Evolutionary conservation across 2,113 vertebrate genomes (phyloP), one percentile per base, ranked within the genome.

Genomic region (Xerus inauris): DNA sequence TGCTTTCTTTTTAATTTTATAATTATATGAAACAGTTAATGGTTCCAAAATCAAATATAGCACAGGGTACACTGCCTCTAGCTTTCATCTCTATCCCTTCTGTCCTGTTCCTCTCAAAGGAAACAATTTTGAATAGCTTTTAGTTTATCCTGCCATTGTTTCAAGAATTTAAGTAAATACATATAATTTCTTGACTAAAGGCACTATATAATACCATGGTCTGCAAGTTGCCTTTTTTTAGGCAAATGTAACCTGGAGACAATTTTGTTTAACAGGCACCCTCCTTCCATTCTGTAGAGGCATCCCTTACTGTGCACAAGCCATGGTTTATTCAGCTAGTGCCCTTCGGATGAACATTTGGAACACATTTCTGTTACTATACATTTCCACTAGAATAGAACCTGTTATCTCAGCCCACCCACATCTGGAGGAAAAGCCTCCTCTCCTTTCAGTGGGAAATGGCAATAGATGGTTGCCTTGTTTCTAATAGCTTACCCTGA

Each of bases 401-500:
- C 20, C 32, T 38, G 38, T 71, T 8, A 24, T 30, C 51, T 64
- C 32, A 59, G 75, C n/a, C 42, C n/a, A 6, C 2, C 32, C 14
- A 0, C 2, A 59, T 64, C 38, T 64, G 5, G 20, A 14, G 62
- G 72, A 13, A 77, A 64, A 88, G 19, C 38, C 47, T 47, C 9
- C 6, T 38, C 20, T 51, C 4, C 5, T 32, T 19, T 35, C 0
- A 2, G 17, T 0, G n/a, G 75, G 35, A 76, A 30, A 11, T 1
- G 2, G 67, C 6, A n/a, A 4, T 4, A 28, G 6, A 22, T 6
- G 24, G 92, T 22, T 72, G 81, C 47, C 42, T 62, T 64, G 75
- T 57, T 80, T 54, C 84, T 62, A 59, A 32, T 2, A 10, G 77
- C 98, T 99, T 96, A 99, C 99, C 98, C 99, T 98, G 51, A 99